phyloP scores from a whole-genome alignment of 2,888 invertebrate genomes.

The Balanococcus diminutus region DNA sequence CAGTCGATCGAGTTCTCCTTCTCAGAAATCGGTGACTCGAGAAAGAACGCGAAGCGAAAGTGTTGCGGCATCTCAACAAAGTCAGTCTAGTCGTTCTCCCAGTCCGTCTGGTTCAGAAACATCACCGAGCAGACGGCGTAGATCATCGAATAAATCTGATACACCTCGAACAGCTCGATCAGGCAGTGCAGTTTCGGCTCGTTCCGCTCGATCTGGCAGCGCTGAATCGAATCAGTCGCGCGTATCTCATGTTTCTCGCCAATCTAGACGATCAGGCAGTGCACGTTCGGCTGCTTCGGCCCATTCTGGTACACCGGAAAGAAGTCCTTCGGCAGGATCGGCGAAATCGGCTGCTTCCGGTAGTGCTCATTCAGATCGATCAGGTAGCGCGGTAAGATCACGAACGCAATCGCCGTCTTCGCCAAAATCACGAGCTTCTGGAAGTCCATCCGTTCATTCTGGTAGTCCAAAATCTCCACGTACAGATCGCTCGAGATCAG shows the following conservation, averaged over 20 bases:
- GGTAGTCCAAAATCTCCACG: constrained; percentile 62
- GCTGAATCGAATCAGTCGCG: constrained; percentile 1
- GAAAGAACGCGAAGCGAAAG: constrained; percentile 29
- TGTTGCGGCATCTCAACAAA: not conserved
- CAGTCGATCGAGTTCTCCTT: constrained; percentile 56
- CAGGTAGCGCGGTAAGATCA: constrained; percentile 55
- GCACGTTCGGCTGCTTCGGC: not conserved
- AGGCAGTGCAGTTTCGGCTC: constrained; percentile 17
- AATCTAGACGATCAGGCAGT: not conserved
- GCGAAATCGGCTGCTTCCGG: constrained; percentile 31
- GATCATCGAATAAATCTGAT: constrained; percentile 30
- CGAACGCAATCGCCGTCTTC: constrained; percentile 57
- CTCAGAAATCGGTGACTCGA: constrained; percentile 39
- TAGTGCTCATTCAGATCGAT: not conserved
- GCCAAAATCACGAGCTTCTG: constrained; percentile 50
- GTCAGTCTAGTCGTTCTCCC: constrained; percentile 56
- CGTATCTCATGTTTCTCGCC: not conserved
- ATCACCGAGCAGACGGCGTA: not conserved
- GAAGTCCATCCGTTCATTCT: constrained; percentile 57
- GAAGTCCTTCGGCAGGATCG: not conserved
- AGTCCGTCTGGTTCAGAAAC: constrained; percentile 54
- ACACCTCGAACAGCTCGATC: constrained; percentile 21
- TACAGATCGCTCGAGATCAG: constrained; percentile 63
- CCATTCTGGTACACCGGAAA: not conserved
- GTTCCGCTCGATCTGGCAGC: constrained; percentile 42